Percentiles rank a stretch among this genome's conserved stretches.
These are phyloP conservation scores for Eudyptes chrysolophus DNA, from an alignment of 2,113 vertebrate species.

Conservation along the genomic window DNA sequence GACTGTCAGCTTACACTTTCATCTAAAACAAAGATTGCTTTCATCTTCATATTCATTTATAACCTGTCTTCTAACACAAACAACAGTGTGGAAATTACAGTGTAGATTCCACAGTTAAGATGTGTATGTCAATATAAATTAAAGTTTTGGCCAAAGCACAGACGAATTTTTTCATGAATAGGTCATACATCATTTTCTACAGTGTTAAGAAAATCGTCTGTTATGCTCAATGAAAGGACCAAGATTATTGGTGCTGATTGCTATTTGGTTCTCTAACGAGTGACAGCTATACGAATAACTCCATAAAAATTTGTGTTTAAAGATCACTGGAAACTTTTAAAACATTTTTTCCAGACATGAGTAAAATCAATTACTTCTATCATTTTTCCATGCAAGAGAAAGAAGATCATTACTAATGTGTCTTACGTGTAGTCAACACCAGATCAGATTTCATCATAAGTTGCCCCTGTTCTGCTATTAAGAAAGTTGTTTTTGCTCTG, in stretches of 20 bases:
- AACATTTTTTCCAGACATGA: neutral
- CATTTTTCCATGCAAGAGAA: neutral
- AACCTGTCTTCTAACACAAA: neutral
- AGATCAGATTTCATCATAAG: neutral
- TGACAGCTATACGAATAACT: neutral
- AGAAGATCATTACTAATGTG: neutral
- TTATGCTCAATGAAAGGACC: neutral
- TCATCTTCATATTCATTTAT: neutral
- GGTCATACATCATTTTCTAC: neutral
- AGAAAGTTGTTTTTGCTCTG: neutral
- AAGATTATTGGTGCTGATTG: neutral
- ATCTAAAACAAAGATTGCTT: slow-evolving; percentile 16
- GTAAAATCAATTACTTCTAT: neutral
- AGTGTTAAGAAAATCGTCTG: neutral
- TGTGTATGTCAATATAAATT: neutral
- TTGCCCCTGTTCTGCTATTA: neutral
- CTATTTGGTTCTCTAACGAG: neutral
- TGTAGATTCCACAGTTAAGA: neutral
- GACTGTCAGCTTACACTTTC: neutral
- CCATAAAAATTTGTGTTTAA: neutral
- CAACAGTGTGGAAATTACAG: neutral
- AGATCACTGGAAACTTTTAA: neutral
- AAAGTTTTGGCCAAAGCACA: neutral
- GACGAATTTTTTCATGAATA: neutral
- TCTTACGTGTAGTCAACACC: neutral